Percentiles rank a stretch among this genome's conserved stretches.
Conservation (phyloP, 2,797 vertebrate genomes). For the Falco columbarius region DNA sequence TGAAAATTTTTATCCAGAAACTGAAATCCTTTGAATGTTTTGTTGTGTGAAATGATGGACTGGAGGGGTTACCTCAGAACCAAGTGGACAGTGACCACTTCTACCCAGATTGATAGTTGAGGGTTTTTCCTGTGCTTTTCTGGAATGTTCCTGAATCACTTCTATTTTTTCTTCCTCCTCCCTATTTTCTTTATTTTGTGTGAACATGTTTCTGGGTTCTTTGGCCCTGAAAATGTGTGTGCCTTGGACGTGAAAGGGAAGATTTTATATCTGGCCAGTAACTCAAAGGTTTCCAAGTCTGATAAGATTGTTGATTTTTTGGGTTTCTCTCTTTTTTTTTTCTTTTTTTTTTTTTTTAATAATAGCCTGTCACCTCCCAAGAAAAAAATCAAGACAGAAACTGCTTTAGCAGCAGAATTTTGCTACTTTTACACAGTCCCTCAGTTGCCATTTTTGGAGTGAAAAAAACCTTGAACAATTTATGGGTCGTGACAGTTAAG, state of each 20-base stretch:
- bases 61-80: neutral
- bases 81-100: neutral
- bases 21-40: neutral
- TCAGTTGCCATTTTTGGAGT: neutral
- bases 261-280: neutral
- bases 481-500: neutral
- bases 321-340: neutral
- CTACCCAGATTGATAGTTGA: neutral
- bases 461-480: neutral
- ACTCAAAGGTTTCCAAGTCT: neutral
- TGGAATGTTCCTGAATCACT: neutral
- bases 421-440: neutral
- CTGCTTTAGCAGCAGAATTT: neutral
- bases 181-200: neutral
- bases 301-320: neutral
- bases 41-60: neutral
- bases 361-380: neutral
- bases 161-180: too few relatives aligned
- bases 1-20: neutral
- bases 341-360: neutral
- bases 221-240: neutral
- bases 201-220: neutral
- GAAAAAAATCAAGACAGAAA: neutral
- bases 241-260: neutral
- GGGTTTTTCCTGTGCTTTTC: neutral